Percentiles rank a stretch among this genome's conserved stretches.
phyloP scores from a whole-genome alignment of 2,797 vertebrate species.

The Taenioides sp. region DNA sequence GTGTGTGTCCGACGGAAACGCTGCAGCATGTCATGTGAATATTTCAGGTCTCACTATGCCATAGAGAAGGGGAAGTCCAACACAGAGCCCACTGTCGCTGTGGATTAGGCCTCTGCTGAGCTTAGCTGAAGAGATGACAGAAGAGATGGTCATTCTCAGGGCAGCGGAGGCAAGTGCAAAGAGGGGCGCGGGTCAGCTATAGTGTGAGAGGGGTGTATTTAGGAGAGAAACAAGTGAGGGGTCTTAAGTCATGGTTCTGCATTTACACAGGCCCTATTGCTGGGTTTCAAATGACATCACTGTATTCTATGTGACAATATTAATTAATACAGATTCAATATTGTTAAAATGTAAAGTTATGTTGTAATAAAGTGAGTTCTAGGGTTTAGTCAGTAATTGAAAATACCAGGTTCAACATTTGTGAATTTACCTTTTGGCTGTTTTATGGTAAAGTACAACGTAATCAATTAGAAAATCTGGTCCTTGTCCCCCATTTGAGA shows the following conservation, averaged over 20 bases:
- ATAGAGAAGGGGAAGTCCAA: conserved; percentile 56
- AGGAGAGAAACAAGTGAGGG: neutral
- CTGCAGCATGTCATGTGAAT: conserved; percentile 63
- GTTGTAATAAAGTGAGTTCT: too few relatives aligned
- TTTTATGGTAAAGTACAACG: too few relatives aligned
- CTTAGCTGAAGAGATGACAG: conserved; percentile 62
- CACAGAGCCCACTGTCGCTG: conserved; percentile 62
- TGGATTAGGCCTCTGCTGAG: conserved; percentile 66
- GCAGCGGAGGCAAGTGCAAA: conserved; percentile 20
- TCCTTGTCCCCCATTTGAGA: too few relatives aligned
- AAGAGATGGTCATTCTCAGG: conserved; percentile 62
- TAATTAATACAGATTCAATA: too few relatives aligned
- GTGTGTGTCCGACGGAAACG: conserved; percentile 42
- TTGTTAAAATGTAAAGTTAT: too few relatives aligned
- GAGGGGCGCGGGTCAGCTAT: conserved; percentile 27
- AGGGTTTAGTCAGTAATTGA: too few relatives aligned
- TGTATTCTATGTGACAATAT: too few relatives aligned
- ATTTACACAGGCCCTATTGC: neutral
- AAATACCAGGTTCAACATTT: too few relatives aligned
- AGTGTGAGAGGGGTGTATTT: neutral
- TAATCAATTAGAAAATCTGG: too few relatives aligned
- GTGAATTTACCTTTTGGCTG: too few relatives aligned
- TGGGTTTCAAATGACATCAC: neutral
- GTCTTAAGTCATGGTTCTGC: neutral
- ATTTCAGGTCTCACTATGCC: conserved; percentile 65